Evolutionary conservation across 2,888 invertebrate genomes (phyloP), one percentile per base, ranked within the genome.

Genomic region (Epirrhoe tristata): DNA sequence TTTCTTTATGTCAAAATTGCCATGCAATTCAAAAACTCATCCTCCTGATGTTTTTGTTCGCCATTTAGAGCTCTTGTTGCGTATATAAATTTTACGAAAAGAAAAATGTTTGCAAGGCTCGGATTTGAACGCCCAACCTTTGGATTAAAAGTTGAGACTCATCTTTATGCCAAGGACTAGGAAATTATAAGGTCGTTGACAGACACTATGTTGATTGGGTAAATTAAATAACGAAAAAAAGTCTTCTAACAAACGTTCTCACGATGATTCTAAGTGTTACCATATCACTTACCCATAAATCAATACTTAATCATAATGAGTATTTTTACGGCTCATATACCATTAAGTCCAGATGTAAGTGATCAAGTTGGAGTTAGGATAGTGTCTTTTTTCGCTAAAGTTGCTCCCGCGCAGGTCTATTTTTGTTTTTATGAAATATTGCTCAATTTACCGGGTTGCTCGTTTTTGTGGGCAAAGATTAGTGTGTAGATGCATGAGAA

Each of bases 341-440:
- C 54, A 59, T 55, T 32, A 32, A 36, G 50, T 10, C 67, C 74
- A 74, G 66, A 72, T 74, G 74, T 39, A 59, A 48, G 56, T 61
- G 65, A 72, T 74, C 66, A 66, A 71, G 51, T 56, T 53, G 51
- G 71, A 69, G 52, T 58, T 61, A 67, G 51, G 51, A 62, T 61
- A 56, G 55, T 62, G 60, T 69, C 32, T 58, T 72, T 69, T 74
- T 73, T 73, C 71, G 71, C 71, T 69, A 70, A 70, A 71, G 58
- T 48, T 54, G 50, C 72, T 74, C 74, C 74, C 72, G 70, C 73
- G 34, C 56, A 79, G 36, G 78, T 85, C 89, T 91, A 91, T 91
- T 92, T 90, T 84, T 81, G 88, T 85, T 86, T 80, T 81, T 78
- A 84, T 91, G 89, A 91, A 89, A 84, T 86, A 91, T 91, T 81